Conservation (phyloP, 2,113 vertebrate species). For the Sialia sialis region DNA sequence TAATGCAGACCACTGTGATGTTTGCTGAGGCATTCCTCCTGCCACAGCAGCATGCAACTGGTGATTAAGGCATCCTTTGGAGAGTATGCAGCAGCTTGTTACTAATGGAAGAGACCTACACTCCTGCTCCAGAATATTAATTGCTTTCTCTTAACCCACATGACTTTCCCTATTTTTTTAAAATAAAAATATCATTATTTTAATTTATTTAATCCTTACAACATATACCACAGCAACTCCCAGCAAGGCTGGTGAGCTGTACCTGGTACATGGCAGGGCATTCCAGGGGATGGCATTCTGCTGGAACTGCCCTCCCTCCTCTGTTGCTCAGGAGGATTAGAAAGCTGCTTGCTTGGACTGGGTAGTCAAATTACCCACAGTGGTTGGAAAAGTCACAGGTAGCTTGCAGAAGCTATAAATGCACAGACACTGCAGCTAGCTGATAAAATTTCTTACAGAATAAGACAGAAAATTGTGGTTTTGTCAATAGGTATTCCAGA, state of each 20-base stretch:
- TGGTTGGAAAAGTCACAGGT: slow-evolving; percentile 4
- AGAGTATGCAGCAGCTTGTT: neutral
- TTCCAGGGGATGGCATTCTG: neutral
- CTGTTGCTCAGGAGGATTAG: neutral
- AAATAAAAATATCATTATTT: neutral
- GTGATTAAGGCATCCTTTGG: neutral
- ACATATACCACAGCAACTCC: fast-evolving
- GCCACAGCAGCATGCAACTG: neutral
- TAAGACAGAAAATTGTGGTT: neutral
- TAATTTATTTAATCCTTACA: neutral
- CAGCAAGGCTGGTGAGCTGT: neutral
- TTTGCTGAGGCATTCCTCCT: neutral
- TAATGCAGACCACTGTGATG: neutral
- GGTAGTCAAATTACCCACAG: slow-evolving; percentile 19
- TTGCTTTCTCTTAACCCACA: neutral
- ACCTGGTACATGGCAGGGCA: neutral
- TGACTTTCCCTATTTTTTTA: neutral
- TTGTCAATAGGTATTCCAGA: neutral
- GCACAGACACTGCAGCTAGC: neutral
- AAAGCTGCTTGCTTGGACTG: neutral
- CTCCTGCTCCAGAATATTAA: neutral
- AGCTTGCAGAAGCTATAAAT: neutral
- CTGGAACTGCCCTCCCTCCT: slow-evolving; percentile 4
- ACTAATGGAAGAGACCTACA: neutral
- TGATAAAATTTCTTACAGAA: neutral